Percentiles rank a stretch among this genome's conserved stretches.
These are phyloP conservation scores for Zhuqinia jingwanae DNA, from an alignment of 2,888 invertebrate species.

Conservation along the genomic window DNA sequence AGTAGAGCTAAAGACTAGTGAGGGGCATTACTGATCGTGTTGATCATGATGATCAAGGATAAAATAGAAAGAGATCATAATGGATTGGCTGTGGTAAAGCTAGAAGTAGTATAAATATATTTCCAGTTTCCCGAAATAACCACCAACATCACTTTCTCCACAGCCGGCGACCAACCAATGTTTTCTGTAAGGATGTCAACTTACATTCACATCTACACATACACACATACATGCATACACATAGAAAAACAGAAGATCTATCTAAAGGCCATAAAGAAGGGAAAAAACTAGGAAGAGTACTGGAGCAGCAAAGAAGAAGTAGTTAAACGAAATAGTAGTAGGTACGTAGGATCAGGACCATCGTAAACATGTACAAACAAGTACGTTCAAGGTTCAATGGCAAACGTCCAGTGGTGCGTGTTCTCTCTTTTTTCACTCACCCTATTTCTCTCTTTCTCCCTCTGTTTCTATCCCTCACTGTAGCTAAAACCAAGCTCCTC, in stretches of 20 bases:
- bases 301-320: not conserved
- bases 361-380: conserved; percentile 51
- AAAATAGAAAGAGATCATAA: conserved; percentile 31
- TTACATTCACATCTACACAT: conserved; percentile 13
- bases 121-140: too few species aligned
- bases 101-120: not conserved
- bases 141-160: not conserved
- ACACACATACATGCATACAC: not conserved
- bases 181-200: conserved; percentile 18
- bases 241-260: not conserved
- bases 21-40: not conserved
- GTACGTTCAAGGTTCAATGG: conserved; percentile 68
- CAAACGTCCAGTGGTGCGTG: conserved; percentile 72
- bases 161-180: not conserved
- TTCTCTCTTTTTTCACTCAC: conserved; percentile 36
- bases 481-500: conserved; percentile 39
- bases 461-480: not conserved
- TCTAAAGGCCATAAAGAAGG: not conserved
- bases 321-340: not conserved
- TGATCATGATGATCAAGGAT: conserved; percentile 28
- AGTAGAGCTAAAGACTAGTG: not conserved
- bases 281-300: not conserved
- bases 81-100: conserved; percentile 14
- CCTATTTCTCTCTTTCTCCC: conserved; percentile 10
- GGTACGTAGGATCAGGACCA: not conserved